Evolutionary conservation across 2,113 vertebrate species (phyloP), one percentile per base, ranked within the genome.

Genomic region (Hemicordylus capensis): DNA sequence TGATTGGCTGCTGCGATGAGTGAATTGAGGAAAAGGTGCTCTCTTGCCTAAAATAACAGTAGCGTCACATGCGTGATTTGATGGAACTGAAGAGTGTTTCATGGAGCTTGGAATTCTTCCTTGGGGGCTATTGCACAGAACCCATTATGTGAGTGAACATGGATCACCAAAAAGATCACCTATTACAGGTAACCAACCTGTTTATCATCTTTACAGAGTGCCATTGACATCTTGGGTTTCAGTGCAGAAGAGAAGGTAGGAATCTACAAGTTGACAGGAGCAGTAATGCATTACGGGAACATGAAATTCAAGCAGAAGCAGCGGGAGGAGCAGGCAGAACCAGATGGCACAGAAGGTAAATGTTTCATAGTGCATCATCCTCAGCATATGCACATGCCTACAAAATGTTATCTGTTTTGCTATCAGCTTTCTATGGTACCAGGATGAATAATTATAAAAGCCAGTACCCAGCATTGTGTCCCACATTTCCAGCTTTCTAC

Each of bases 301-400:
- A 93, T 97, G 95, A 97, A 96, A 89, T 97, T 97, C 92, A 97
- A 97, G 92, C 96, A 97, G 93, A 97, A 96, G 80, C 96, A 95
- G 91, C 91, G 96, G 0, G 96, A 97, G 63, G 95, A 95, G n/a
- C 96, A 96, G 78, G 96, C 95, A 0, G 95, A 96, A 70, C 95
- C 96, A 0, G 96, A 97, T 0, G 95, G 97, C 90, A 96, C 95
- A 0, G 95, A 97, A 94, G 97, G 96, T 97, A 88, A 88, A 1
- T 64, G 0, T 26, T 44, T 5, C 34, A 7, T n/a, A 19, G 6
- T 26, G 64, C 4, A 5, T 31, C n/a, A 6, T 54, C 11, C 10
- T 56, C 2, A 17, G 51, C 17, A 17, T 54, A 15, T 54, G 17
- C 51, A 54, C 24, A 19, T 73, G 37, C 44, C 39, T 31, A 34